These are phyloP conservation scores for Oreocharis arfaki DNA, from an alignment of 2,113 vertebrate genomes.

Conservation along the genomic window DNA sequence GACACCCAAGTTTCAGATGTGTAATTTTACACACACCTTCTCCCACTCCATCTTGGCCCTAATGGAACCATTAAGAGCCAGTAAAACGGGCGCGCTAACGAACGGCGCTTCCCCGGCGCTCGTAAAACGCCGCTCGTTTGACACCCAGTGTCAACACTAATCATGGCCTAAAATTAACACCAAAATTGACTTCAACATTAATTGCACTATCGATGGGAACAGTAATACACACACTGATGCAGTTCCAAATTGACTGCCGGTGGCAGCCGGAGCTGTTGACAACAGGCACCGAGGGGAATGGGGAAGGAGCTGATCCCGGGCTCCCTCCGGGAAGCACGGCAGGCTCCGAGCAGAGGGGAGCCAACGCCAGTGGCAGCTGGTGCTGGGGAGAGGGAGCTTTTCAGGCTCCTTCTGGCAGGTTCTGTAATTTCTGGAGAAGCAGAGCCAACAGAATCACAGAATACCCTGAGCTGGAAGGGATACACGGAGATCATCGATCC, in stretches of 20 bases:
- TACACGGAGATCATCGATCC: background rate
- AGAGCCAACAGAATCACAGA: background rate
- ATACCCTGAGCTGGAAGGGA: background rate
- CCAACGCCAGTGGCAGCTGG: rapidly evolving
- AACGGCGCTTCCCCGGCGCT: slow-evolving; percentile 58
- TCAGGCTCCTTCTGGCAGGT: background rate
- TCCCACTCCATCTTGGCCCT: slow-evolving; percentile 43
- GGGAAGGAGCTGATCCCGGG: background rate
- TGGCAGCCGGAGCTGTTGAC: slow-evolving; percentile 43
- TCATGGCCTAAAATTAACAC: slow-evolving; percentile 80
- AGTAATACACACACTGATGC: slow-evolving; percentile 53
- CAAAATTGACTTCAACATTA: slow-evolving; percentile 76
- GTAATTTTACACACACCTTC: slow-evolving; percentile 62
- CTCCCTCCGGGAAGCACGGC: background rate
- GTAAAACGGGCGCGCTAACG: slow-evolving; percentile 42
- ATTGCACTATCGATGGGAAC: slow-evolving; percentile 70
- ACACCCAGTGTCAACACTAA: slow-evolving; percentile 75
- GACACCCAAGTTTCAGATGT: slow-evolving; percentile 17
- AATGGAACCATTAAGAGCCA: slow-evolving; percentile 52
- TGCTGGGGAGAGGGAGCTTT: background rate
- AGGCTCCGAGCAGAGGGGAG: rapidly evolving
- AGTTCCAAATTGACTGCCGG: slow-evolving; percentile 55
- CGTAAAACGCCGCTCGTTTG: slow-evolving; percentile 66
- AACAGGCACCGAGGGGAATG: slow-evolving; percentile 28
- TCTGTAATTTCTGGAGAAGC: background rate